Percentiles rank a stretch among this genome's conserved stretches.
Evolutionary conservation across 64 coral and sea anemone genomes (phyloP).

Genomic region (Montipora foliosa): DNA sequence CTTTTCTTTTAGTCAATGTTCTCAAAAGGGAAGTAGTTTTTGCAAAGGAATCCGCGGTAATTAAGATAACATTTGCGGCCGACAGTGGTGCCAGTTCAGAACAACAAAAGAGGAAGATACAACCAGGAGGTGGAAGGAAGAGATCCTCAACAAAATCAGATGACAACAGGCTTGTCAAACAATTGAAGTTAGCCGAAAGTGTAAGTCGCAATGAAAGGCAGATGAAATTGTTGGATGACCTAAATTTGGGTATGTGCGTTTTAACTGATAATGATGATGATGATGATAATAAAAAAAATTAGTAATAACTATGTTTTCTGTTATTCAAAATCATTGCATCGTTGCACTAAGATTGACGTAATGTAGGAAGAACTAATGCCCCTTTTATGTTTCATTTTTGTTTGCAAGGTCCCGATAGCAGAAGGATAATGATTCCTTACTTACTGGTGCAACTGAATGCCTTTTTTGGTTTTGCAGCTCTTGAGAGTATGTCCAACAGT

Average conservation of each 20-base stretch:
- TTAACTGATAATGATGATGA: background rate
- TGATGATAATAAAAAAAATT: background rate
- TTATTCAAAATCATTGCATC: background rate
- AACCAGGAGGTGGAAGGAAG: background rate
- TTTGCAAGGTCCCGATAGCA: background rate
- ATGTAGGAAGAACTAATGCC: background rate
- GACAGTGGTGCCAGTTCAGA: slow-evolving; percentile 1
- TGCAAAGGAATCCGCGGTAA: background rate
- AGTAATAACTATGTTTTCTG: background rate
- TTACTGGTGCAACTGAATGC: too few relatives aligned
- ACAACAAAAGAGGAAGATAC: background rate
- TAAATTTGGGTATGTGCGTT: background rate
- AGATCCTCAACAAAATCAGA: background rate
- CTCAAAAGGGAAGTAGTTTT: slow-evolving; percentile 8
- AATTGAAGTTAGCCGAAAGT: background rate
- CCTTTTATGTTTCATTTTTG: background rate
- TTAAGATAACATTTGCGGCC: background rate
- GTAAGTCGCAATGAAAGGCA: slow-evolving; percentile 4
- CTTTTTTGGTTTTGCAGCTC: too few relatives aligned
- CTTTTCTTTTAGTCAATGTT: background rate
- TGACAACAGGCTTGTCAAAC: background rate
- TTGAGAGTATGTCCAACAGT: slow-evolving; percentile 9
- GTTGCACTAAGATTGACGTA: slow-evolving; percentile 1
- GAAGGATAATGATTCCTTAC: background rate
- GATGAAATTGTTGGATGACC: background rate